Evolutionary conservation across 2,888 invertebrate genomes (phyloP).

Genomic region (Lutraria lutraria): DNA sequence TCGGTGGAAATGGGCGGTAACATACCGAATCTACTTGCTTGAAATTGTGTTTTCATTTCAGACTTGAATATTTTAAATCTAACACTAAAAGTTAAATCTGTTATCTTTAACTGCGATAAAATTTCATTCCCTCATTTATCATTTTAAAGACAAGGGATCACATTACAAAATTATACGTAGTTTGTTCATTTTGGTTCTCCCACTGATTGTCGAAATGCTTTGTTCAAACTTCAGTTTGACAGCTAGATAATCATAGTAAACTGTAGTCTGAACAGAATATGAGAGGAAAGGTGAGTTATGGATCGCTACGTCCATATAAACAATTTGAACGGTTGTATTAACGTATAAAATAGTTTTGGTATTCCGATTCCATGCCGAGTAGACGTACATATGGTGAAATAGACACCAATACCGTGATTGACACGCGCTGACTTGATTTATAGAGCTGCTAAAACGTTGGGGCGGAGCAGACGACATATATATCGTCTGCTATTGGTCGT

Average conservation of each 20-base stretch:
- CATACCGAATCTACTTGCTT: constrained; percentile 21
- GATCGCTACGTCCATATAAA: constrained; percentile 59
- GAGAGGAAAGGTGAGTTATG: constrained; percentile 56
- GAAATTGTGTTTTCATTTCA: constrained; percentile 33
- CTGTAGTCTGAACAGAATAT: constrained; percentile 58
- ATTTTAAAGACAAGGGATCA: constrained; percentile 60
- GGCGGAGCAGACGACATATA: constrained; percentile 74
- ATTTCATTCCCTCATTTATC: constrained; percentile 60
- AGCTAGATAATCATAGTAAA: constrained; percentile 64
- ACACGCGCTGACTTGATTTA: constrained; percentile 80
- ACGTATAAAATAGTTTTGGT: constrained; percentile 51
- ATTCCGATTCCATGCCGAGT: constrained; percentile 29
- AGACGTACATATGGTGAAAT: constrained; percentile 68
- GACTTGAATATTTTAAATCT: constrained; percentile 40
- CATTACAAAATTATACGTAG: constrained; percentile 59
- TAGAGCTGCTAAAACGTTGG: constrained; percentile 71
- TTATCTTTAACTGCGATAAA: constrained; percentile 42
- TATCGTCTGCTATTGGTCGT: constrained; percentile 63
- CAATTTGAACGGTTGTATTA: constrained; percentile 55
- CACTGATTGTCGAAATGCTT: constrained; percentile 46
- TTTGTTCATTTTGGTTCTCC: constrained; percentile 55
- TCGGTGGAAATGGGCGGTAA: constrained; percentile 43
- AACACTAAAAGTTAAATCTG: constrained; percentile 42
- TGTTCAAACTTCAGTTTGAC: constrained; percentile 44
- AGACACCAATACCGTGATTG: constrained; percentile 80